phyloP scores from a whole-genome alignment of 92 coral and sea anemone species.

The Palythoa grandis region DNA sequence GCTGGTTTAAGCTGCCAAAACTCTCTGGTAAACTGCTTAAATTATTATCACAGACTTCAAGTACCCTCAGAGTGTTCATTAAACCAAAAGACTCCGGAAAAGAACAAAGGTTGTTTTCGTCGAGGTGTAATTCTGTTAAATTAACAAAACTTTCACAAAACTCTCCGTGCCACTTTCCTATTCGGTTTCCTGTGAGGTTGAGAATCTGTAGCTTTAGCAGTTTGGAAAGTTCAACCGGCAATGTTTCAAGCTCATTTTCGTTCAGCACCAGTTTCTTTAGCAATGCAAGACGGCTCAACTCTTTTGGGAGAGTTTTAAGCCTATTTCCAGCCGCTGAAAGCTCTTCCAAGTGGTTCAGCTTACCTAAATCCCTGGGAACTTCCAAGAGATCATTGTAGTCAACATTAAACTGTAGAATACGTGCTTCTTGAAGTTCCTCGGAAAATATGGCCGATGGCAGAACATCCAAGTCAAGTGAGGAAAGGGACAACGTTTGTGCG shows the following conservation, averaged over 20 bases:
- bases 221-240: slow-evolving; percentile 66
- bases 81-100: slow-evolving; percentile 74
- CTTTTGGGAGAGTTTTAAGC: slow-evolving; percentile 65
- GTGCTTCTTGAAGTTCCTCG: slow-evolving; percentile 46
- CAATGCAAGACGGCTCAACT: slow-evolving; percentile 47
- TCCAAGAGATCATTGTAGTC: slow-evolving; percentile 81
- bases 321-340: slow-evolving; percentile 83
- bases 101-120: slow-evolving; percentile 71
- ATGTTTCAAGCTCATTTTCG: slow-evolving; percentile 69
- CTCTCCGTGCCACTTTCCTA: slow-evolving; percentile 57
- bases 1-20: slow-evolving; percentile 67
- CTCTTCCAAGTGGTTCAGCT: slow-evolving; percentile 59
- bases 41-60: slow-evolving; percentile 88
- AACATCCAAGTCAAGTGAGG: slow-evolving; percentile 65
- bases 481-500: slow-evolving; percentile 45
- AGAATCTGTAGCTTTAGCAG: slow-evolving; percentile 65
- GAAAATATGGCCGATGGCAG: slow-evolving; percentile 67
- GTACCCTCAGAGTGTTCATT: slow-evolving; percentile 67
- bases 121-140: slow-evolving; percentile 77
- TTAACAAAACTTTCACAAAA: slow-evolving; percentile 58
- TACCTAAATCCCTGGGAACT: slow-evolving; percentile 70
- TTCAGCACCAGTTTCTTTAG: slow-evolving; percentile 74
- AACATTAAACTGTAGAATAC: slow-evolving; percentile 49
- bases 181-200: slow-evolving; percentile 71
- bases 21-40: slow-evolving; percentile 71